Evolutionary conservation across 2,888 invertebrate species (phyloP).

Genomic region (Drosophila anceps): DNA sequence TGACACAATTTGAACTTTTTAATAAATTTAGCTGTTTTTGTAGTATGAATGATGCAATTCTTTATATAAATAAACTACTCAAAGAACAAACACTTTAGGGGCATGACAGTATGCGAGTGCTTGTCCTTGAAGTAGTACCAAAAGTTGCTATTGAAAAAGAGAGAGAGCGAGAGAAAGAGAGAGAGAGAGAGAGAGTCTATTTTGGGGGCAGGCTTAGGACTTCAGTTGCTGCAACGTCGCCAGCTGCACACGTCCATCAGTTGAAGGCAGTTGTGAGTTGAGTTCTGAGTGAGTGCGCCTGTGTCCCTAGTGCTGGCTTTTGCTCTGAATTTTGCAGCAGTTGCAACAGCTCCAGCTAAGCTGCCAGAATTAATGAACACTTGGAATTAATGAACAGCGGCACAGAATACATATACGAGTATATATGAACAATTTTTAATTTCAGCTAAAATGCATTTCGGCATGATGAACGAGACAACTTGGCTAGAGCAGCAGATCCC

Average conservation of each 20-base stretch:
- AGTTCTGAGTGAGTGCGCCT: constrained; percentile 1
- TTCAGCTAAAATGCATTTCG: constrained; percentile 71
- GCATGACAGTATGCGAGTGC: no score
- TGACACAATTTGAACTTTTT: no score
- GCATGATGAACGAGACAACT: constrained; percentile 67
- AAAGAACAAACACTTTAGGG: neutral
- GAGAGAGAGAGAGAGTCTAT: neutral
- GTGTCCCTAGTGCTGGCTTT: neutral
- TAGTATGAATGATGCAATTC: no score
- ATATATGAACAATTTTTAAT: constrained; percentile 54
- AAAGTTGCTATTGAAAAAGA: neutral
- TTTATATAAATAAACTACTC: neutral
- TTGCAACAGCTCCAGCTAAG: constrained; percentile 28
- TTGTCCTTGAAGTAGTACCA: neutral
- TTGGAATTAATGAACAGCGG: constrained; percentile 76
- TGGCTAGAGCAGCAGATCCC: constrained; percentile 15
- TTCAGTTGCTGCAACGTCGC: neutral
- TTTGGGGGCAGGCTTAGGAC: neutral
- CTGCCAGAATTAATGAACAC: constrained; percentile 54
- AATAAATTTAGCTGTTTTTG: no score
- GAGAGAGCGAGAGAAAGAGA: neutral
- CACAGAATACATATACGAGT: neutral
- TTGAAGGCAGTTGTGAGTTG: constrained; percentile 1
- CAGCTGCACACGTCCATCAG: constrained; percentile 29
- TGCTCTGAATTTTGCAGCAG: constrained; percentile 6